Evolutionary conservation across 2,797 vertebrate species (phyloP).

Genomic region (Myripristis murdjan): DNA sequence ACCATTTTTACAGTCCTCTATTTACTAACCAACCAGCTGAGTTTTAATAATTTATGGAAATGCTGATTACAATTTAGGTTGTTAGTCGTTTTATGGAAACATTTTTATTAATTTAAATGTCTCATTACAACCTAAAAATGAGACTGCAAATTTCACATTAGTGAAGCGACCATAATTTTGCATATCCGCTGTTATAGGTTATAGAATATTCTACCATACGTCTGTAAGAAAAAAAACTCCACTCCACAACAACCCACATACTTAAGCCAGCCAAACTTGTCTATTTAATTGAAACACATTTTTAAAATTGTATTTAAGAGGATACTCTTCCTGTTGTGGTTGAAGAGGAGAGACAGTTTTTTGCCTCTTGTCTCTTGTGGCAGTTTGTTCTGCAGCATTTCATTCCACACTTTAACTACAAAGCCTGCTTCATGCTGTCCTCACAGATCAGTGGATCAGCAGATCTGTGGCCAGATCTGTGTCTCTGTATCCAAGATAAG

Average conservation of each 20-base stretch:
- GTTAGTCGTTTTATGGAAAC: not conserved
- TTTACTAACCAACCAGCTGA: not conserved
- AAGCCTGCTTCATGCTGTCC: not conserved
- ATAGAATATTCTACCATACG: too few relatives aligned
- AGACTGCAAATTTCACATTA: not conserved
- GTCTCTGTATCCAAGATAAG: too few relatives aligned
- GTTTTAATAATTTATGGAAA: not conserved
- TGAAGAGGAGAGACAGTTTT: not conserved
- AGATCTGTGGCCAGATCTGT: not conserved
- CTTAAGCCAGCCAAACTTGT: too few relatives aligned
- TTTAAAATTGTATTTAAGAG: not conserved
- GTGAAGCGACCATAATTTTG: not conserved
- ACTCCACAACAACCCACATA: too few relatives aligned
- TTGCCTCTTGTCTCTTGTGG: not conserved
- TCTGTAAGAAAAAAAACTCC: not conserved
- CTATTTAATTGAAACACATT: too few relatives aligned
- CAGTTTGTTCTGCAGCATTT: constrained; percentile 8
- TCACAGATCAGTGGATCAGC: not conserved
- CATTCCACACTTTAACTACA: not conserved
- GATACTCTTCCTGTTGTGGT: too few relatives aligned
- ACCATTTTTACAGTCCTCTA: not conserved
- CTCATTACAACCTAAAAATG: not conserved
- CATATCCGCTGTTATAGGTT: not conserved
- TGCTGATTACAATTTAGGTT: not conserved
- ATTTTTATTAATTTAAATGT: not conserved